phyloP scores from a whole-genome alignment of 2,797 vertebrate genomes.

The Paedocypris micromegethes region DNA sequence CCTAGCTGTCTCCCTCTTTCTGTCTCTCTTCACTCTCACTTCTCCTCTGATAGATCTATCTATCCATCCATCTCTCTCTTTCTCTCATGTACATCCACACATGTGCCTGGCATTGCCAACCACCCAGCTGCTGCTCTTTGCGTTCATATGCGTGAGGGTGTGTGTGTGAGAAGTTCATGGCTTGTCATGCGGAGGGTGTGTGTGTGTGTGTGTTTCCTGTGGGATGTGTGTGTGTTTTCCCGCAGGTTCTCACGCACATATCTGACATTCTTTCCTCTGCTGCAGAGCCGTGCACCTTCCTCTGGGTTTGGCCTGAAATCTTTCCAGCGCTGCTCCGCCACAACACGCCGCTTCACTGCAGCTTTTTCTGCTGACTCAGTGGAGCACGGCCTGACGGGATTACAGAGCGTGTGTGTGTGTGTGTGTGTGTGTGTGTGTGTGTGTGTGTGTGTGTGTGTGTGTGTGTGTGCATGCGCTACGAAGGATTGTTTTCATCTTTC shows the following conservation, averaged over 20 bases:
- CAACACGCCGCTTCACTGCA: slow-evolving; percentile 59
- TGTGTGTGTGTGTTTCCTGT: slow-evolving; percentile 74
- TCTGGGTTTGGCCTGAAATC: slow-evolving; percentile 74
- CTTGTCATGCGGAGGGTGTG: slow-evolving; percentile 29
- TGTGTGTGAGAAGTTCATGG: slow-evolving; percentile 22
- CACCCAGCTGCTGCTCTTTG: not conserved
- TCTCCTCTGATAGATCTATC: no score
- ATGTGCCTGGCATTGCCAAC: not conserved
- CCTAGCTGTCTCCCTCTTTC: no score
- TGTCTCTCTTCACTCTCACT: no score
- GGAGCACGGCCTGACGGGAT: slow-evolving; percentile 64
- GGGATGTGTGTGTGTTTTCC: slow-evolving; percentile 68
- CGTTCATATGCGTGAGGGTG: slow-evolving; percentile 18
- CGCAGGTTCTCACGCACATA: slow-evolving; percentile 80
- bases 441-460: slow-evolving; percentile 54
- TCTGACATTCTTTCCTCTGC: slow-evolving; percentile 76
- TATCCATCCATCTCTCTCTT: no score
- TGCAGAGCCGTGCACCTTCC: slow-evolving; percentile 78
- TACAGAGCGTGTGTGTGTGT: slow-evolving; percentile 68
- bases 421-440: slow-evolving; percentile 46
- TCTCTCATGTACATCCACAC: no score
- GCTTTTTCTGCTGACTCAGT: slow-evolving; percentile 69
- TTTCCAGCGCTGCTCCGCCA: slow-evolving; percentile 74
- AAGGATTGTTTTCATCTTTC: no score
- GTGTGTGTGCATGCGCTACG: not conserved